phyloP scores from a whole-genome alignment of 2,113 vertebrate genomes.

The Charadrius vociferus region DNA sequence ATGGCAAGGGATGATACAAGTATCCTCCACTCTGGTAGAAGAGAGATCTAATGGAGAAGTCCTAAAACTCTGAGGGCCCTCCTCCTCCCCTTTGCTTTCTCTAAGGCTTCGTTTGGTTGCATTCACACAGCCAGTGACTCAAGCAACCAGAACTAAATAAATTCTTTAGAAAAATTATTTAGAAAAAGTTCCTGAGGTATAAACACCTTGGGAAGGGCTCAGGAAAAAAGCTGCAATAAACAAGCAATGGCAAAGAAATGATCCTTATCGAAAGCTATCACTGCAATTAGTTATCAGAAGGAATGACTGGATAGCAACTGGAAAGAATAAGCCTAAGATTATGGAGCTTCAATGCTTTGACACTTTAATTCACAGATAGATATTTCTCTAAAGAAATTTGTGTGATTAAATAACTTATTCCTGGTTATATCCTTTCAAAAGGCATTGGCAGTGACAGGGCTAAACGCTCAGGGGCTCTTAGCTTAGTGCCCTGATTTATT shows the following conservation, averaged over 20 bases:
- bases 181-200: background rate
- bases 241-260: background rate
- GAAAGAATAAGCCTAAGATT: background rate
- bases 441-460: accelerated
- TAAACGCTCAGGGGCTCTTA: background rate
- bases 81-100: background rate
- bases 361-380: background rate
- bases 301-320: background rate
- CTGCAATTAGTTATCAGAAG: background rate
- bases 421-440: background rate
- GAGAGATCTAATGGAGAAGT: background rate
- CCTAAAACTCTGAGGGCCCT: background rate
- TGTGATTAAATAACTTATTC: background rate
- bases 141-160: background rate
- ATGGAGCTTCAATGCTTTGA: background rate
- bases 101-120: background rate
- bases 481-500: background rate
- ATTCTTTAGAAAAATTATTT: background rate
- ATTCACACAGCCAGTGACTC: background rate
- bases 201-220: background rate
- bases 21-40: background rate
- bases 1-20: background rate
- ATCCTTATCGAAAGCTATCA: background rate
- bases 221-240: background rate
- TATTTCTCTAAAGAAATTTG: background rate